phyloP scores from a whole-genome alignment of 2,113 vertebrate species.

The Panthera tigris region DNA sequence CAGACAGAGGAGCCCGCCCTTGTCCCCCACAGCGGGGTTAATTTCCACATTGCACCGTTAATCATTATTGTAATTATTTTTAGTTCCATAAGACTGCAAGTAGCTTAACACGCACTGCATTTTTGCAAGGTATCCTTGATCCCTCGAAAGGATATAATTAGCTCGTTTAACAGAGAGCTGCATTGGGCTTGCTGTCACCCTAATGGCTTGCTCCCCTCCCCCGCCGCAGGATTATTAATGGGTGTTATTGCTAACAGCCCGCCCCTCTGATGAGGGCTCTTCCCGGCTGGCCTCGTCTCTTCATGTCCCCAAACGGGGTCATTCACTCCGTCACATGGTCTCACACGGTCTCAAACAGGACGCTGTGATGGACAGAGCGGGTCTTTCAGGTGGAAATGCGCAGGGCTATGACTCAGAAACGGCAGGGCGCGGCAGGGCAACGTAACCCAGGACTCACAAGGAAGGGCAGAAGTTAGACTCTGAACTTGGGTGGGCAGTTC shows the following conservation, averaged over 20 bases:
- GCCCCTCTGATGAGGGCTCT: background rate
- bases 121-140: background rate
- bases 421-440: rapidly evolving
- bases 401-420: background rate
- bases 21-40: background rate
- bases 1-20: rapidly evolving
- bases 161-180: background rate
- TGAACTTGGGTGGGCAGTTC: rapidly evolving
- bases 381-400: background rate
- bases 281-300: background rate
- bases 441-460: no score
- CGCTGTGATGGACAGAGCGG: rapidly evolving
- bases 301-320: background rate
- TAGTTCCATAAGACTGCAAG: background rate
- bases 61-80: background rate
- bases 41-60: background rate
- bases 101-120: background rate
- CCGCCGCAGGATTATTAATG: background rate
- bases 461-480: no score
- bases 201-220: background rate
- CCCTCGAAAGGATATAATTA: background rate
- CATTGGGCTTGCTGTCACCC: background rate
- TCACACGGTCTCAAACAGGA: background rate
- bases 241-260: background rate
- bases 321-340: background rate